Conservation (phyloP, 2,113 vertebrate genomes). For the Toxostoma redivivum region DNA sequence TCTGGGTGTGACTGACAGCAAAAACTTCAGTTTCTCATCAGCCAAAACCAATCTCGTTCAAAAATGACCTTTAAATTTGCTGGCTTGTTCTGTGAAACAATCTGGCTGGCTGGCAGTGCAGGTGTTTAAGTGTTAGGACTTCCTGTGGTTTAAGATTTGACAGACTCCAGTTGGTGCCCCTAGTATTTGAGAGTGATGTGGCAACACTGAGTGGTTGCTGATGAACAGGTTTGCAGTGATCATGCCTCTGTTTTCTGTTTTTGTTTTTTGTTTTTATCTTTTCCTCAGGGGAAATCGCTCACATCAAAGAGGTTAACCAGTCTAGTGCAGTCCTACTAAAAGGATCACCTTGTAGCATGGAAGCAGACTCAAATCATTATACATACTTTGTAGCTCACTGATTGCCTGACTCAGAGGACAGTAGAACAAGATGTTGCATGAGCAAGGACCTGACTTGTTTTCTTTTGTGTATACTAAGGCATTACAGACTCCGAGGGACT, state of each 20-base stretch:
- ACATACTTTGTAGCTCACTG: conserved; percentile 81
- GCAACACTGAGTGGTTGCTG: conserved; percentile 36
- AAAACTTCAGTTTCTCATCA: conserved; percentile 39
- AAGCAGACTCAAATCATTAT: conserved; percentile 79
- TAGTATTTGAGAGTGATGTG: conserved; percentile 42
- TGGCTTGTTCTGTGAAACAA: conserved; percentile 51
- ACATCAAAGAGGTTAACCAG: conserved; percentile 87
- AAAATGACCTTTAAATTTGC: conserved; percentile 54
- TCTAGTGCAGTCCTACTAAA: conserved; percentile 91
- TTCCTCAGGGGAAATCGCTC: conserved; percentile 84
- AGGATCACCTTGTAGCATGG: conserved; percentile 80
- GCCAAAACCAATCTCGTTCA: neutral
- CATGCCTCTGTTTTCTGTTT: conserved; percentile 67
- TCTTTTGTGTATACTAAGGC: conserved; percentile 77
- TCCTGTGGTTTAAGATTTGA: conserved; percentile 36
- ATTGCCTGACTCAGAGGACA: conserved; percentile 79
- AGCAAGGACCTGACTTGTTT: conserved; percentile 83
- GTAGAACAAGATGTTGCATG: conserved; percentile 90
- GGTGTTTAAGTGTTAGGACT: neutral
- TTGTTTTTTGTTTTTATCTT: conserved; percentile 69
- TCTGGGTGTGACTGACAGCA: neutral
- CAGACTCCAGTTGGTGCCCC: conserved; percentile 42
- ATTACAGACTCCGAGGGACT: conserved; percentile 76
- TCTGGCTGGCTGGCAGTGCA: conserved; percentile 59
- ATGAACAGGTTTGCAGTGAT: conserved; percentile 63